Evolutionary conservation across 2,888 invertebrate genomes (phyloP).

Genomic region (Aproaerema taeniolella): DNA sequence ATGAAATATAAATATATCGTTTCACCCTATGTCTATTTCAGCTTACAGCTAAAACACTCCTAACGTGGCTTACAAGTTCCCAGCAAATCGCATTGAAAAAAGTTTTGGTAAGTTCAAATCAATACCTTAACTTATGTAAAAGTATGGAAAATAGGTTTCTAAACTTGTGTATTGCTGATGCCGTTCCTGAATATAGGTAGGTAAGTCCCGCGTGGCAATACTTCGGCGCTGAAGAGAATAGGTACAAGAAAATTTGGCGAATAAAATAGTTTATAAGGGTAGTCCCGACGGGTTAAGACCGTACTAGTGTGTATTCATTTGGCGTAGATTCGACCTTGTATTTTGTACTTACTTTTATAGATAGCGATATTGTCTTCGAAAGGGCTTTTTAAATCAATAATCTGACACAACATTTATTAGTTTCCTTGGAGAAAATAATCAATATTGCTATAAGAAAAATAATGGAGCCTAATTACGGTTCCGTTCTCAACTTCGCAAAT

Average conservation of each 20-base stretch:
- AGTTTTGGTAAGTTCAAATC: no score
- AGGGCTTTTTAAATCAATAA: no score
- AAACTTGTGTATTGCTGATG: neutral
- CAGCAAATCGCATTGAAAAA: no score
- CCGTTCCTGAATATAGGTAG: no score
- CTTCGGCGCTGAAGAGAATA: neutral
- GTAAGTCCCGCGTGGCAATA: constrained; percentile 1
- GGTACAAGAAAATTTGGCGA: constrained; percentile 25
- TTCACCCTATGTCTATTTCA: no score
- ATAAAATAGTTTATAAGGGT: constrained; percentile 53
- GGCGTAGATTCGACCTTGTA: constrained; percentile 22
- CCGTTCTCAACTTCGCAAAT: no score
- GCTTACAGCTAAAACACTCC: no score
- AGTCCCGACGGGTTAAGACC: constrained; percentile 37
- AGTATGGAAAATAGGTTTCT: neutral
- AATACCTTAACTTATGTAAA: constrained; percentile 4
- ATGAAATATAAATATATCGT: constrained; percentile 25
- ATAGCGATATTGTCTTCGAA: neutral
- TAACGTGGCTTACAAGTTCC: no score
- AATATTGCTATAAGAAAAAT: no score
- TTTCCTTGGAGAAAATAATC: no score
- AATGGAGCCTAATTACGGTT: no score
- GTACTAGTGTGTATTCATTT: constrained; percentile 36
- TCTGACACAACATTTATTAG: neutral
- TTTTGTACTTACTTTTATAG: constrained; percentile 24